A percentile compares a stretch with the other conserved stretches of the same genome.
Conservation (phyloP, 92 coral and sea anemone species). For the Phenganax stokvisi region DNA sequence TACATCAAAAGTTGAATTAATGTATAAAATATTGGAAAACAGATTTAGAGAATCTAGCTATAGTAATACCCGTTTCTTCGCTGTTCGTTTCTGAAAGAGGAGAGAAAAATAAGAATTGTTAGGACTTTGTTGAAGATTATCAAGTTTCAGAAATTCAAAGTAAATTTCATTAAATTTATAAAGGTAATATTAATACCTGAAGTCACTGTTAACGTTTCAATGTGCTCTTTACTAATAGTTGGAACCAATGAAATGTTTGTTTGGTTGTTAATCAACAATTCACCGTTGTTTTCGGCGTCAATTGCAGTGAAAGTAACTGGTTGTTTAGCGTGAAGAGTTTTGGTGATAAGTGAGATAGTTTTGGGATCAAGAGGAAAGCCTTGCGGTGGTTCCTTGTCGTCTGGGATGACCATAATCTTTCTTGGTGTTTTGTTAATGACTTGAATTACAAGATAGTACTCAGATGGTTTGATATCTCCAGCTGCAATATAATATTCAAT, state of each 20-base stretch:
- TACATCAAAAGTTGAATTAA: too few relatives aligned
- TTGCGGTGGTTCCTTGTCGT: constrained; percentile 70
- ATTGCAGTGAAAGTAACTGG: constrained; percentile 65
- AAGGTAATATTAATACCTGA: constrained; percentile 43
- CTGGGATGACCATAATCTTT: constrained; percentile 59
- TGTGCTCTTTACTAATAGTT: constrained; percentile 49
- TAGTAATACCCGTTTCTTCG: constrained; percentile 44
- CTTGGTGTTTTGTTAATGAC: constrained; percentile 69
- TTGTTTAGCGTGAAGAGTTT: constrained; percentile 41
- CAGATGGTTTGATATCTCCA: constrained; percentile 37
- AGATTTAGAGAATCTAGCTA: too few relatives aligned
- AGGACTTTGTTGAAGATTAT: background rate
- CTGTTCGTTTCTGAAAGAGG: constrained; percentile 24
- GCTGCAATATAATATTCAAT: constrained; percentile 1
- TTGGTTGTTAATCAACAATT: constrained; percentile 61
- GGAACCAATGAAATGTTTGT: constrained; percentile 58
- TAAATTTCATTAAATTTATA: background rate
- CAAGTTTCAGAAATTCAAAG: background rate
- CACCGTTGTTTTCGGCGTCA: constrained; percentile 65
- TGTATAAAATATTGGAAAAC: too few relatives aligned
- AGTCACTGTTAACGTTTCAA: constrained; percentile 37
- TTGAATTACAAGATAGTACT: constrained; percentile 55
- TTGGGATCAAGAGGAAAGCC: constrained; percentile 54
- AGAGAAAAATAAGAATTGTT: background rate
- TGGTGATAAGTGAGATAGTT: constrained; percentile 56